Percentiles rank a stretch among this genome's conserved stretches.
These are phyloP conservation scores for Nothura maculosa DNA, from an alignment of 2,797 vertebrate genomes.

Conservation along the genomic window DNA sequence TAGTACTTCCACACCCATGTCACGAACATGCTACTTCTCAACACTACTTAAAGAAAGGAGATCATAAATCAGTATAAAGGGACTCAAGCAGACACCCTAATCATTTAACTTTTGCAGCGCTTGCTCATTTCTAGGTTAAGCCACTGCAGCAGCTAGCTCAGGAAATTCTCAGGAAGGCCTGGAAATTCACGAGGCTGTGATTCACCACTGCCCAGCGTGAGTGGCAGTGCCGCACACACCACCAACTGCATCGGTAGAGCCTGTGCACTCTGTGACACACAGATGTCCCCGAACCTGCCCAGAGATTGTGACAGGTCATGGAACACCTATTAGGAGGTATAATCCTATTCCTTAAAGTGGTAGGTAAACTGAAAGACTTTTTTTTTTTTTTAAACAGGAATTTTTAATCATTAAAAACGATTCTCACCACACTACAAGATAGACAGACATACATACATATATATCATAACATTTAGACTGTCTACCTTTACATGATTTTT, in stretches of 20 bases:
- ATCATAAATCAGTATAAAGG: background rate
- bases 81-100: background rate
- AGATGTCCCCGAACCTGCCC: background rate
- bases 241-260: background rate
- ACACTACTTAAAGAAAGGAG: fast-evolving
- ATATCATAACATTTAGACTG: background rate
- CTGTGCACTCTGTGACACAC: background rate
- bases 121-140: background rate
- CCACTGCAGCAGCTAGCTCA: fast-evolving
- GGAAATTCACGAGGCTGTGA: conserved; percentile 65
- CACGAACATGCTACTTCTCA: background rate
- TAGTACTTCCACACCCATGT: background rate
- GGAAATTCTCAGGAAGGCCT: background rate
- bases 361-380: too few relatives aligned
- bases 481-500: background rate
- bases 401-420: too few relatives aligned
- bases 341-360: too few relatives aligned
- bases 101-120: background rate
- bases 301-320: fast-evolving
- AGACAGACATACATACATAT: too few relatives aligned
- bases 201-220: background rate
- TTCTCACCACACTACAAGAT: too few relatives aligned
- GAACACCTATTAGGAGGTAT: fast-evolving
- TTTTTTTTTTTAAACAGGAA: too few relatives aligned
- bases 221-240: background rate